Evolutionary conservation across 1,140 invertebrate genomes (phyloP), one percentile per base, ranked within the genome.

Genomic region (Drosophila sp.): DNA sequence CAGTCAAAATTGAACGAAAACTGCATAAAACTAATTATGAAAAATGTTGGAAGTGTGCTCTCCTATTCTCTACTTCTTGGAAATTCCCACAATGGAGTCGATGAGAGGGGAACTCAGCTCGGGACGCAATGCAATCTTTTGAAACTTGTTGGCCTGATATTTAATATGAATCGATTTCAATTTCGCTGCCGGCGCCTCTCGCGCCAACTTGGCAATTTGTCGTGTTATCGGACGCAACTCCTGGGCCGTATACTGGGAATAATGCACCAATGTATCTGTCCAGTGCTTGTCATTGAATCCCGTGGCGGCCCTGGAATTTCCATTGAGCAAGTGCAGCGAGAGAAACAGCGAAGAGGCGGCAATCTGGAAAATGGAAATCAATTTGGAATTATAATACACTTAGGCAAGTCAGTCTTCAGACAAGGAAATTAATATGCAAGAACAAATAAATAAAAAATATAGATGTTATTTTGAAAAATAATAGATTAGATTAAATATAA

Each of bases 101-200:
- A 91, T 78, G n/a, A 90, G 74, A 7, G 76, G 32, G 18, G 92
- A 90, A 75, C 92, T 93, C 8, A 95, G 80, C 76, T 95, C 94
- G 0, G 93, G 91, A 13, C 94, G 92, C 38, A 92, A 77, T 14
- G 94, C 94, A 8, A 95, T 94, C 83, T 94, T 94, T 75, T 94
- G 94, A 76, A 94, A 92, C 48, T 94, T 94, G 0, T 91, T 64
- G 38, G 93, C 92, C 21, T 92, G 81, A 53, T 95, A 95, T 89
- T 95, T 95, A 65, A 93, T 94, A 50, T 93, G 93, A 2, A 95
- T 94, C 3, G 94, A 93, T 69, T 94, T 93, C 67, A 93, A 93
- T 72, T 94, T 95, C 25, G 93, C 93, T 16, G 93, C 93, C 2
- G 94, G 93, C 7, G 93, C 93, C 66, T 93, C 93, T 0, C 92